Evolutionary conservation across 2,888 invertebrate genomes (phyloP), one percentile per base, ranked within the genome.

Genomic region (Limnephilus rhombicus): DNA sequence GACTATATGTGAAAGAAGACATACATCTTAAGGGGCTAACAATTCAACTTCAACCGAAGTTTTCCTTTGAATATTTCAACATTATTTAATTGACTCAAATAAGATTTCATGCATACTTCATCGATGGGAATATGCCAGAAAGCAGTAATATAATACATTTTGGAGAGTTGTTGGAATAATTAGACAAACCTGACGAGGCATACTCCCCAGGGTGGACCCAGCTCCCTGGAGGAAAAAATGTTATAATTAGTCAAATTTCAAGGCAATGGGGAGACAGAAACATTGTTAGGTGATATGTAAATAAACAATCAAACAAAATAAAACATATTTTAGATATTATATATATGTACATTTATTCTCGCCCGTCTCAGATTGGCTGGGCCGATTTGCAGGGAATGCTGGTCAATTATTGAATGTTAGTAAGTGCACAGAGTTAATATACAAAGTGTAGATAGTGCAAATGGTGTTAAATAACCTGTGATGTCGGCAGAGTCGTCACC

Each of bases 181-280:
- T 92, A 94, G 90, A 93, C 96, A 95, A 97, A 99, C 99, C 99
- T 96, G 99, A 99, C 94, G 99, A 99, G 93, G 99, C 99, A 96
- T 99, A 99, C 96, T 99, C 99, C 94, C 99, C 99, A 94, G 99
- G 99, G 96, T 99, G 99, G 94, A 99, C 99, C 98, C 98, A 98
- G 96, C 98, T 98, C 95, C 99, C 99, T 98, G 96, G 91, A 95
- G 95, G 94, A 94, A 86, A 82, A 34, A 34, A 68, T 68, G 68
- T 68, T 68, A 68, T 68, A 68, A 68, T 68, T 68, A 68, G 68
- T 68, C 68, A 68, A 68, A 68, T 68, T 18, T 68, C 68, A 68
- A n/a, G 68, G 24, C 68, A 24, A 68, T 68, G 5, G 68, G 24
- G n/a, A 68, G 9, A 68, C 68, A 68, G 7, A 68, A 3, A 68